Evolutionary conservation across 2,888 invertebrate genomes (phyloP), one percentile per base, ranked within the genome.

Genomic region (Tholera decimalis): DNA sequence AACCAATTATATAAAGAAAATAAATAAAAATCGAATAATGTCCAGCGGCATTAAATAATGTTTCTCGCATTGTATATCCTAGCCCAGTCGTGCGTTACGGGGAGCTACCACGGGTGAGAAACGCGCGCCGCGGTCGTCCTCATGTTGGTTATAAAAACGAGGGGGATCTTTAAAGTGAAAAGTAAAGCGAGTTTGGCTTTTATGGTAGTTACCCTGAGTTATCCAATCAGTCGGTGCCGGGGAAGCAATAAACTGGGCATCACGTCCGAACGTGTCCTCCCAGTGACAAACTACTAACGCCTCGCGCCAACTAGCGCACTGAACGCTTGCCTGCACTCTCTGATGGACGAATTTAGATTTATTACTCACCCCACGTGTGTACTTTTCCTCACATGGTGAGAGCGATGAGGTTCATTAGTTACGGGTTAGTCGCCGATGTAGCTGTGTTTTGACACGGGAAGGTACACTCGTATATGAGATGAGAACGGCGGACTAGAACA

Each of bases 241-340:
- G 83, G 79, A 80, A 84, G 90, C 90, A 91, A 92, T 92, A 92
- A 92, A 92, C 88, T 86, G 89, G 85, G 77, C 85, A 89, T 91
- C 92, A 93, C 91, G 89, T 90, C 79, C 87, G 84, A 83, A 85
- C 90, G 88, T 90, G 88, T 89, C 88, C 81, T 83, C 77, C 65
- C 57, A 66, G 82, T 88, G 88, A 87, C 86, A 87, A 87, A 87
- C 86, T 86, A 85, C 88, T 82, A 81, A 77, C 73, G 73, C 72
- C 69, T 39, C 61, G 63, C 75, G 66, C 80, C 73, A 81, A 77
- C 83, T 78, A 77, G 79, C 62, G 67, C 77, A 71, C 74, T 83
- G 76, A 69, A 81, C 77, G 85, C 84, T 87, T 83, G 80, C 85
- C 79, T 88, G 87, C 85, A 84, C 85, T 84, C 84, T 78, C 79